phyloP scores from a whole-genome alignment of 1,140 invertebrate species.

The Nomia melanderi region DNA sequence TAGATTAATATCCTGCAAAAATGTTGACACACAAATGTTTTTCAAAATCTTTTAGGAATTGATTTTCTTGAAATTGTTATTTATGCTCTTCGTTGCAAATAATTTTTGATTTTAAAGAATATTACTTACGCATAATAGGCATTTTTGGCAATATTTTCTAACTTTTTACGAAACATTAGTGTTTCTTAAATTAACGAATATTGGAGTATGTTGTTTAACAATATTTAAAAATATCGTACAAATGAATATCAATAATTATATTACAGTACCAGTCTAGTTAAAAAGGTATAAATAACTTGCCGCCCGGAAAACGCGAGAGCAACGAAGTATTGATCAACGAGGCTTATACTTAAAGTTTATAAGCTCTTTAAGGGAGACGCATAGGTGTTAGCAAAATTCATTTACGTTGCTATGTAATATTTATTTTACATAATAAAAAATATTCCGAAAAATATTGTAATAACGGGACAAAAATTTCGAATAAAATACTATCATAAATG shows the following conservation, averaged over 20 bases:
- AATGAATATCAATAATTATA: not conserved
- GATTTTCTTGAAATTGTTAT: too few species aligned
- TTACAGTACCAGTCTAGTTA: not conserved
- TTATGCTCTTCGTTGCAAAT: not conserved
- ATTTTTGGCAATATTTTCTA: too few species aligned
- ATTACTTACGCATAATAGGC: too few species aligned
- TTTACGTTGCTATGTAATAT: not conserved
- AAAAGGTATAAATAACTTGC: conserved; percentile 4
- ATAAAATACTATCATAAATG: too few species aligned
- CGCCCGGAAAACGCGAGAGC: not conserved
- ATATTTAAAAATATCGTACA: not conserved
- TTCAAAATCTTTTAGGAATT: too few species aligned
- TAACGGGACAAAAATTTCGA: not conserved
- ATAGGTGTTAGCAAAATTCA: conserved; percentile 8
- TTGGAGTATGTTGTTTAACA: not conserved
- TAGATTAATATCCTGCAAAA: too few species aligned
- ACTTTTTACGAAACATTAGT: too few species aligned
- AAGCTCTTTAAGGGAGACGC: conserved; percentile 16
- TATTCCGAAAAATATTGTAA: not conserved
- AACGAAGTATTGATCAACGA: conserved; percentile 30
- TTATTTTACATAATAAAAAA: not conserved
- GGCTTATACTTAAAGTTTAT: conserved; percentile 6
- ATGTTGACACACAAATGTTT: too few species aligned
- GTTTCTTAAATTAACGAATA: too few species aligned
- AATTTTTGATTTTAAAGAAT: too few species aligned